Evolutionary conservation across 2,113 vertebrate species (phyloP), one percentile per base, ranked within the genome.

Genomic region (Vidua macroura): DNA sequence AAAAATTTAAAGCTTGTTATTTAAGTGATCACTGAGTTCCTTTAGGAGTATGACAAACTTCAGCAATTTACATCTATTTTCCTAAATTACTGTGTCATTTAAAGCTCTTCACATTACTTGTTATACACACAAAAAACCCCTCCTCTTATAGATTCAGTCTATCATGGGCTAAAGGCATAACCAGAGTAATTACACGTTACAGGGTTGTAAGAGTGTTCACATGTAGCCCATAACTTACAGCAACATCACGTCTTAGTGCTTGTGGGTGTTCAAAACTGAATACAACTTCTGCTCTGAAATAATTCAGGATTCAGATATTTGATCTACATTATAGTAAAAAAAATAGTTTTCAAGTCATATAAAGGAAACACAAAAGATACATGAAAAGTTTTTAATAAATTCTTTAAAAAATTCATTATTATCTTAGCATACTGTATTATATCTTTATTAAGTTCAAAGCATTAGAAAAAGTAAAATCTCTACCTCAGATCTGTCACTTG

Each of bases 261-360:
- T 67, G 49, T 15, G 28, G 79, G 37, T 73, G 14, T 81, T 78
- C 84, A 67, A 86, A 96, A 85, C 67, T 84, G 35, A 63, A 53
- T 83, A 62, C 6, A 11, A 51, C 18, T 90, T 93, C 56, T 94
- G 24, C 68, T 96, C 83, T 96, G 75, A 96, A 96, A 88, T 95
- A 44, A 39, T n/a, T 86, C 67, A 60, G 25, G 24, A 39, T 66
- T 84, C 20, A 46, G 33, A 18, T 62, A 53, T 74, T 78, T 84
- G 12, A 7, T 62, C 51, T 91, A 70, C 0, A 17, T 90, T 70
- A 52, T 15, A 86, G 59, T 30, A 28, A 84, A 92, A 28, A 67
- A 52, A 78, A 48, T 87, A n/a, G 0, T 7, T 88, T 90, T 92
- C 68, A 44, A 92, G 41, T 56, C 43, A 55, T 62, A 68, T 77